phyloP scores from a whole-genome alignment of 2,888 invertebrate genomes.

The Athetis lepigone region DNA sequence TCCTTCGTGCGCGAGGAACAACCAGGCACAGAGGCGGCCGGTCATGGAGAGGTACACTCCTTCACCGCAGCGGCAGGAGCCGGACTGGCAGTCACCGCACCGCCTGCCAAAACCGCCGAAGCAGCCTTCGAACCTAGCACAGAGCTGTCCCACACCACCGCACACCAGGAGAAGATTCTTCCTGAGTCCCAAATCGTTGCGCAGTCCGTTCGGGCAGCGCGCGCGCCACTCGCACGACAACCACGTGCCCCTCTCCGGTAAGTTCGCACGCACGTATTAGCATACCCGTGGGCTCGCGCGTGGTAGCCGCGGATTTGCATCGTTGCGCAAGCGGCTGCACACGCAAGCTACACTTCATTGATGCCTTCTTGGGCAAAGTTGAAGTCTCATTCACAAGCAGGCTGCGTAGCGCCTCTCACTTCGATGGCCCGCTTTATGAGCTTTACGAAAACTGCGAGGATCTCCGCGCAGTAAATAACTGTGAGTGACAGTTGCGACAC shows the following conservation, averaged over 20 bases:
- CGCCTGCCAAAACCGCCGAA: constrained; percentile 92
- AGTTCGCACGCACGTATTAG: constrained; percentile 71
- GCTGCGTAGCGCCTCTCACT: constrained; percentile 72
- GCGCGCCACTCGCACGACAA: constrained; percentile 89
- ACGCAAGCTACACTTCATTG: constrained; percentile 79
- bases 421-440: constrained; percentile 68
- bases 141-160: constrained; percentile 96
- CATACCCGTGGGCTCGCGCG: constrained; percentile 65
- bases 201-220: constrained; percentile 93
- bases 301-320: constrained; percentile 78
- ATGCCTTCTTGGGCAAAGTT: constrained; percentile 75
- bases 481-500: constrained; percentile 85
- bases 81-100: constrained; percentile 88
- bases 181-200: constrained; percentile 94
- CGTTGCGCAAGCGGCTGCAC: constrained; percentile 73
- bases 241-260: constrained; percentile 94
- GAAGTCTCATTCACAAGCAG: constrained; percentile 78
- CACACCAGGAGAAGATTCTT: constrained; percentile 94
- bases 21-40: constrained; percentile 80
- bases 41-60: constrained; percentile 87
- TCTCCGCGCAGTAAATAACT: constrained; percentile 80
- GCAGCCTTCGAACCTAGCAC: constrained; percentile 87
- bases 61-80: constrained; percentile 83
- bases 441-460: constrained; percentile 74
- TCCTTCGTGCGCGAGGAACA: constrained; percentile 93